A percentile compares a stretch with the other conserved stretches of the same genome.
These are phyloP conservation scores for Muricea muricata DNA, from an alignment of 92 coral and sea anemone species.

Conservation along the genomic window DNA sequence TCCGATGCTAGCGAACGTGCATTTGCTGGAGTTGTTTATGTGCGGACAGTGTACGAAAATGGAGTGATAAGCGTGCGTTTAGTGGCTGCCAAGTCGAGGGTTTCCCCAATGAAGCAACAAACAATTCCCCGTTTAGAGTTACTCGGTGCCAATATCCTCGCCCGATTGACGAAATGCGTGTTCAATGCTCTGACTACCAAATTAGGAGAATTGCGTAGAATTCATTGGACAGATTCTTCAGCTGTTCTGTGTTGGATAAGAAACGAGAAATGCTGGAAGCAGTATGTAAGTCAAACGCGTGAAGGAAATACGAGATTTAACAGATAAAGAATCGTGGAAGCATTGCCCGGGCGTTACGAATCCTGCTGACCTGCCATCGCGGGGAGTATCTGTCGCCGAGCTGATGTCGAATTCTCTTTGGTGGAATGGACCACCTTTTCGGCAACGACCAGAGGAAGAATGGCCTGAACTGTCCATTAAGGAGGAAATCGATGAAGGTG, in stretches of 20 bases:
- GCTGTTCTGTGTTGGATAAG: constrained; percentile 10
- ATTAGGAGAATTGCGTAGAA: not conserved
- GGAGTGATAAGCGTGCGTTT: constrained; percentile 2
- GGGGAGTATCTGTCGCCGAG: constrained; percentile 3
- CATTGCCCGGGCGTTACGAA: constrained; percentile 12
- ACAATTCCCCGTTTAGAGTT: constrained; percentile 11
- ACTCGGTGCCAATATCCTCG: constrained; percentile 25
- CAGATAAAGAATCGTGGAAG: constrained; percentile 11
- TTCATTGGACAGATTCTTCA: constrained; percentile 32
- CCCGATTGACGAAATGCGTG: constrained; percentile 20
- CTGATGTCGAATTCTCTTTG: constrained; percentile 4
- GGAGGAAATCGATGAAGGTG: constrained; percentile 11
- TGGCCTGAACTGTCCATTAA: not conserved
- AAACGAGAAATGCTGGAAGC: constrained; percentile 20
- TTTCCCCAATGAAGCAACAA: constrained; percentile 22
- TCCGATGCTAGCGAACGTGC: constrained; percentile 22
- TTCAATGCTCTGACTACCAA: not conserved
- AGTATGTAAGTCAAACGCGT: constrained; percentile 1
- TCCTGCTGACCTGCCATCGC: constrained; percentile 25
- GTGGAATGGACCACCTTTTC: constrained; percentile 17
- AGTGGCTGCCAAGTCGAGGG: constrained; percentile 15
- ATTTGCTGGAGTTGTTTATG: constrained; percentile 12
- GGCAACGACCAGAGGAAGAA: constrained; percentile 19
- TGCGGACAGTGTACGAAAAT: not conserved
- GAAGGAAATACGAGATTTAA: constrained; percentile 6